Evolutionary conservation across 2,113 vertebrate species (phyloP).

Genomic region (Saiga tatarica): DNA sequence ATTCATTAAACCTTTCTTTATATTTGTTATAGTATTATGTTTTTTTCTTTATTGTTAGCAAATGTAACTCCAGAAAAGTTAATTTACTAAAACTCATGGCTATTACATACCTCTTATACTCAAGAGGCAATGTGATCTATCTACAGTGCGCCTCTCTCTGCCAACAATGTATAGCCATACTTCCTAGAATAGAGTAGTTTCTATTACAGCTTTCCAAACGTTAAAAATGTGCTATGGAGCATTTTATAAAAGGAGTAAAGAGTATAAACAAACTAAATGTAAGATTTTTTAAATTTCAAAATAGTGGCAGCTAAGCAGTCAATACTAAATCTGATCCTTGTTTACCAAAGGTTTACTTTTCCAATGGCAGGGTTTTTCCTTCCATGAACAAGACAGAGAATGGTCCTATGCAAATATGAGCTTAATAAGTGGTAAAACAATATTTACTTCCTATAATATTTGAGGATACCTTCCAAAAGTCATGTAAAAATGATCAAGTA

Average conservation of each 20-base stretch:
- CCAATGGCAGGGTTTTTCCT: neutral
- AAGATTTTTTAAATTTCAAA: neutral
- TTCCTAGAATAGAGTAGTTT: neutral
- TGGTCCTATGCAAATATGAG: neutral
- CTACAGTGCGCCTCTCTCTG: neutral
- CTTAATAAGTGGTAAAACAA: neutral
- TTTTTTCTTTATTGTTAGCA: neutral
- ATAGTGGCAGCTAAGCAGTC: neutral
- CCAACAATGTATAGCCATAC: neutral
- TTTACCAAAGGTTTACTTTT: neutral
- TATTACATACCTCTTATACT: neutral
- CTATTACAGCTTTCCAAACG: neutral
- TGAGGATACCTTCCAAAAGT: neutral
- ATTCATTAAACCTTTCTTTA: neutral
- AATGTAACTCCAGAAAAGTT: neutral
- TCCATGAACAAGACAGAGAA: neutral
- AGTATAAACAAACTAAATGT: constrained; percentile 15
- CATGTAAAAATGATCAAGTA: neutral
- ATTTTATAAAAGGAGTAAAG: neutral
- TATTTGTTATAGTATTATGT: constrained; percentile 11
- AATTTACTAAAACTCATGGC: neutral
- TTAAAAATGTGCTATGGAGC: neutral
- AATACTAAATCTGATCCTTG: neutral
- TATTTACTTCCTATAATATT: neutral
- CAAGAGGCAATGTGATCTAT: neutral